phyloP scores from a whole-genome alignment of 1,140 invertebrate genomes.

The Phymastichus coffea region DNA sequence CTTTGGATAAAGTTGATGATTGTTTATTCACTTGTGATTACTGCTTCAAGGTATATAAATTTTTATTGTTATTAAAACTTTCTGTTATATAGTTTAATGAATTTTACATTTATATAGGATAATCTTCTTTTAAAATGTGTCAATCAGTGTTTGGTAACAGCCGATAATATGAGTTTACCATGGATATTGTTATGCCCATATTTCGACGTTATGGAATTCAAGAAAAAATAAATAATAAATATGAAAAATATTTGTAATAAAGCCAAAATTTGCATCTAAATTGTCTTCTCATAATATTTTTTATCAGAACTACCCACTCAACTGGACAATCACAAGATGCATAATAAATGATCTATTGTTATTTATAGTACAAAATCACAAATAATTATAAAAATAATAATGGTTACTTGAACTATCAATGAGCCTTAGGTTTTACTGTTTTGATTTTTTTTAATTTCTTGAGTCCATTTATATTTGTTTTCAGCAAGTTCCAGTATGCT shows the following conservation, averaged over 20 bases:
- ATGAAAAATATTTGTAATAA: background rate
- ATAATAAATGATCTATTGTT: background rate
- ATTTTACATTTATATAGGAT: background rate
- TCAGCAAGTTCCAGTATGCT: slow-evolving; percentile 79
- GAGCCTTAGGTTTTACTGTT: slow-evolving; percentile 69
- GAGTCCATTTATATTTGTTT: slow-evolving; percentile 82
- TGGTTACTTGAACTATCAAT: no score
- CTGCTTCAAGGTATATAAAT: slow-evolving; percentile 6
- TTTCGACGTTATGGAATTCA: background rate
- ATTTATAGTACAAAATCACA: background rate
- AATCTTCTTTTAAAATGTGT: background rate
- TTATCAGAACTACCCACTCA: background rate
- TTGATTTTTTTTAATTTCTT: slow-evolving; percentile 83
- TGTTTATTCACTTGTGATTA: slow-evolving; percentile 2
- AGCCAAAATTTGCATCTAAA: background rate
- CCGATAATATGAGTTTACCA: background rate
- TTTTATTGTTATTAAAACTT: slow-evolving; percentile 11
- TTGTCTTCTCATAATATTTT: background rate
- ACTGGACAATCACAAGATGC: background rate
- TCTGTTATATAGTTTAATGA: background rate
- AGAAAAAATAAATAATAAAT: background rate
- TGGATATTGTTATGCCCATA: background rate
- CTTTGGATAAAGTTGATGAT: background rate
- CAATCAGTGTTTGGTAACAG: background rate
- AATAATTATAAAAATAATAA: slow-evolving; percentile 19